Evolutionary conservation across 2,888 invertebrate species (phyloP), one percentile per base, ranked within the genome.

Genomic region (Lepidochrysops patricia): DNA sequence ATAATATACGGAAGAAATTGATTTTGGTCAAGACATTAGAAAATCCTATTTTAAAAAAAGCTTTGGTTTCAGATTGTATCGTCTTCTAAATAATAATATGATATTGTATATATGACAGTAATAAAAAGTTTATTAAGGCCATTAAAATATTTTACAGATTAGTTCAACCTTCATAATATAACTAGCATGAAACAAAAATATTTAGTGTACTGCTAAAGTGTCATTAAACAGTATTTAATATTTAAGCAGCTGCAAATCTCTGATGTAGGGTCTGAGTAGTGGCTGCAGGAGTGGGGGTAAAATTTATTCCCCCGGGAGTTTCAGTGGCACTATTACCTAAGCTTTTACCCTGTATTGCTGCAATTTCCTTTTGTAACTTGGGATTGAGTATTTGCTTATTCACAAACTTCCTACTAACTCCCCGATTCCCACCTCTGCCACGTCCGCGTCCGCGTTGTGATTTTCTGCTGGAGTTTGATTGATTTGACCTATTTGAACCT

Each of bases 351-450:
- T 90, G 90, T 57, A 90, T 77, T 59, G 75, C 80, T 60, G 90
- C 89, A 63, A 90, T 90, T 72, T 89, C 85, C 66, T 83, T 75
- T 64, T 90, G 90, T 6, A 89, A 70, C 65, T 80, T 81, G 0
- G 81, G 74, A 73, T 90, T 84, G 9, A 90, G 70, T 6, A 81
- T 71, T 69, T 81, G 84, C 66, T 87, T 87, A 66, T 79, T 83
- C 5, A 76, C 70, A 75, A 87, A 87, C 1, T 85, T 86, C 13
- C 79, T 72, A 1, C 83, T 80, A 49, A 86, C 71, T 1, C 83
- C 83, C 26, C 84, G 72, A 57, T 75, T 77, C 0, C 70, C 72
- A 6, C 86, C 84, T 57, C 84, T 75, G 1, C 84, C 84, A 57
- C 88, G 72, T 0, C 84, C 85, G 25, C 86, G 72, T 1, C 72